Conservation (phyloP, 2,113 vertebrate species). For the Orthonyx spaldingii region DNA sequence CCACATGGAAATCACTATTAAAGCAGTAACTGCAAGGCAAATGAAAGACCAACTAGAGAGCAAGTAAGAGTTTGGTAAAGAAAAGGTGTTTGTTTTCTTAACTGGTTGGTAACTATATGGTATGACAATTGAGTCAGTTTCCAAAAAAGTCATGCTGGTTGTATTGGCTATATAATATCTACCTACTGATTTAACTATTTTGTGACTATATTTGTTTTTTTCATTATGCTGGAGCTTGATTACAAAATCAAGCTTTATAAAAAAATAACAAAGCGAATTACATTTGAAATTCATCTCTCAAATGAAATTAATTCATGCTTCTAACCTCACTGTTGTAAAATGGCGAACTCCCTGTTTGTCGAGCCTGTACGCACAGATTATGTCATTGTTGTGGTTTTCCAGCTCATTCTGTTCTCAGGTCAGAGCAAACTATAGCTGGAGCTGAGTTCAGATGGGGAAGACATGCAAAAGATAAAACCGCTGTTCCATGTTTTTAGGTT, state of each 20-base stretch:
- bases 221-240: neutral
- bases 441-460: neutral
- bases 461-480: neutral
- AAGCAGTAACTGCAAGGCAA: neutral
- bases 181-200: neutral
- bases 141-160: neutral
- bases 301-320: neutral
- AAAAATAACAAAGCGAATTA: neutral
- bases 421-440: neutral
- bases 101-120: neutral
- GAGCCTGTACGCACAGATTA: accelerated
- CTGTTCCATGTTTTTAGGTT: neutral
- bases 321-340: neutral
- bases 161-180: accelerated
- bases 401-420: neutral
- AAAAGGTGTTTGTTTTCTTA: neutral
- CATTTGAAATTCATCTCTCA: neutral
- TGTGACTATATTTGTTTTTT: neutral
- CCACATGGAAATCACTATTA: neutral
- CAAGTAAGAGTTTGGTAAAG: neutral
- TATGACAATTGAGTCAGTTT: neutral
- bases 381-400: neutral
- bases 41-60: neutral
- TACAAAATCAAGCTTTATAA: neutral
- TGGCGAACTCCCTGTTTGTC: neutral